These are phyloP conservation scores for Trichoplusia ni DNA, from an alignment of 1,140 invertebrate genomes.

Conservation along the genomic window DNA sequence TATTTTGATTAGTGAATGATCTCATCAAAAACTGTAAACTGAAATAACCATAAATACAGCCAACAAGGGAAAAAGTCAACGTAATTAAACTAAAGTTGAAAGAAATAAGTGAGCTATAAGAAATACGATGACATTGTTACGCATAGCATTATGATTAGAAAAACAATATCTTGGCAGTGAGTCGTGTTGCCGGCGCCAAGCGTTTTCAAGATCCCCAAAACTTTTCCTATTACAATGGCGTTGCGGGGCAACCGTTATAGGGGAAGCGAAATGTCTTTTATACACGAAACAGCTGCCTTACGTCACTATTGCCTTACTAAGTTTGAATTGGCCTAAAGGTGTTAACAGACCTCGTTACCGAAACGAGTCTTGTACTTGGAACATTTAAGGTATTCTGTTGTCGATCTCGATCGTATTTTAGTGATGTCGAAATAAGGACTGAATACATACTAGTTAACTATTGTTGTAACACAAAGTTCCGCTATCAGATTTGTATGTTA, in stretches of 20 bases:
- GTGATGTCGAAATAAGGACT: too few species aligned
- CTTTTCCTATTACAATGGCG: constrained; percentile 53
- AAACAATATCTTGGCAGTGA: constrained; percentile 37
- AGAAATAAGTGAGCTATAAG: background rate
- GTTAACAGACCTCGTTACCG: background rate
- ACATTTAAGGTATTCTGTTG: background rate
- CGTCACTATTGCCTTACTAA: background rate
- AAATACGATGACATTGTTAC: constrained; percentile 19
- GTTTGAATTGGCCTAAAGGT: background rate
- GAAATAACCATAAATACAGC: too few species aligned
- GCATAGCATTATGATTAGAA: constrained; percentile 15
- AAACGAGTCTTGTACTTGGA: background rate
- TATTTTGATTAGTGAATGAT: background rate
- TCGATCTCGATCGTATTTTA: background rate
- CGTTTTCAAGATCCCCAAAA: constrained; percentile 39
- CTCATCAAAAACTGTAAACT: background rate
- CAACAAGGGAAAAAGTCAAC: background rate
- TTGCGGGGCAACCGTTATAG: constrained; percentile 21
- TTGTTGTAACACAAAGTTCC: too few species aligned
- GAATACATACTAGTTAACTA: too few species aligned
- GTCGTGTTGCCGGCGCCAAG: constrained; percentile 31
- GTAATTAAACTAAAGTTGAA: constrained; percentile 2
- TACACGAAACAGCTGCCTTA: constrained; percentile 7
- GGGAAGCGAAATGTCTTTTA: constrained; percentile 29
- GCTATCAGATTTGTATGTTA: too few species aligned